A percentile compares a stretch with the other conserved stretches of the same genome.
These are phyloP conservation scores for Apogon talboti DNA, from an alignment of 2,797 vertebrate genomes.

Conservation along the genomic window DNA sequence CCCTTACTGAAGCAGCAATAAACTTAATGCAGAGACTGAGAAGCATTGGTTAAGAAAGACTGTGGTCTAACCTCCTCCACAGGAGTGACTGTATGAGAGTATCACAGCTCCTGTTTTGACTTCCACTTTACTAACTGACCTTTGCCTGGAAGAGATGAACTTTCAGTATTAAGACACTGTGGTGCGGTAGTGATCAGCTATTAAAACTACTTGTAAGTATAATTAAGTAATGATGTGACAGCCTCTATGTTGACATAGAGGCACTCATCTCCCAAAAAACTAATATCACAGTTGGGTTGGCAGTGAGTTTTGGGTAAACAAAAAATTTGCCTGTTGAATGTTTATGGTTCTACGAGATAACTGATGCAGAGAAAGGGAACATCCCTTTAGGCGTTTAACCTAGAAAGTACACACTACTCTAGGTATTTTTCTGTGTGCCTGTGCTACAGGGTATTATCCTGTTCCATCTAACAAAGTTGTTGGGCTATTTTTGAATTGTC, in stretches of 20 bases:
- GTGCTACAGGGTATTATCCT: slow-evolving; percentile 62
- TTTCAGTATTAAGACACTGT: slow-evolving; percentile 54
- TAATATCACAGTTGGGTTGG: background rate
- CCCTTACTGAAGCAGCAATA: slow-evolving; percentile 5
- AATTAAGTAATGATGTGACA: slow-evolving; percentile 8
- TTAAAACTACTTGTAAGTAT: background rate
- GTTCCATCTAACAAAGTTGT: slow-evolving; percentile 49
- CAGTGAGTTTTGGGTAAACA: background rate
- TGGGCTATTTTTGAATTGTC: slow-evolving; percentile 56
- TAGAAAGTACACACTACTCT: slow-evolving; percentile 30
- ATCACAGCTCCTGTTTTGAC: slow-evolving; percentile 44
- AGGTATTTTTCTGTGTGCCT: slow-evolving; percentile 47
- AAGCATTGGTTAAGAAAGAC: slow-evolving; percentile 11
- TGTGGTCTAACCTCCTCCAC: background rate
- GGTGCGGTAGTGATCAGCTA: slow-evolving; percentile 11
- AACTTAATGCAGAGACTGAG: slow-evolving; percentile 17
- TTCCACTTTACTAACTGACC: slow-evolving; percentile 35
- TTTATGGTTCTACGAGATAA: slow-evolving; percentile 22
- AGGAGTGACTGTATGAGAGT: background rate
- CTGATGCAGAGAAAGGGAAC: slow-evolving; percentile 5
- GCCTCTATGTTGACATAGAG: slow-evolving; percentile 10
- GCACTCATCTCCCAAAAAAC: background rate
- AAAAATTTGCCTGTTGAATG: slow-evolving; percentile 14
- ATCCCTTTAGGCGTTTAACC: slow-evolving; percentile 16
- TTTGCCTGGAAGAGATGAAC: slow-evolving; percentile 48